Evolutionary conservation across 2,113 vertebrate species (phyloP).

Genomic region (Calyptommatus sinebrachiatus): DNA sequence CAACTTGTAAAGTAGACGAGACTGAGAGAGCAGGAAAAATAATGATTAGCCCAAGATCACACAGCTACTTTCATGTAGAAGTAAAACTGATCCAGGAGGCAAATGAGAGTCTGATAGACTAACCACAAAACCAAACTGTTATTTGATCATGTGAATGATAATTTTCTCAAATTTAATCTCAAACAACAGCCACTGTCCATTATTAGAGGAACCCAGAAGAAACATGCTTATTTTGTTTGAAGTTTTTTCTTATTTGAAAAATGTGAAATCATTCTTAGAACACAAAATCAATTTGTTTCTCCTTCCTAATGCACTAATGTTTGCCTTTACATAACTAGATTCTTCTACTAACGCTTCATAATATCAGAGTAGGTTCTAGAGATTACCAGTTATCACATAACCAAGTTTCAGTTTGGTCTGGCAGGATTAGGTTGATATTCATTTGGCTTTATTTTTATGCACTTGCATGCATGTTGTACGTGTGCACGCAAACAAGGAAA

Average conservation of each 20-base stretch:
- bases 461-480: not conserved
- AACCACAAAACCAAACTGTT: too few relatives aligned
- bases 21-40: too few relatives aligned
- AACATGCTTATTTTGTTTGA: not conserved
- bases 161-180: too few relatives aligned
- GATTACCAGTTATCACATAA: not conserved
- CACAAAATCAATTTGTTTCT: not conserved
- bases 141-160: too few relatives aligned
- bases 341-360: not conserved
- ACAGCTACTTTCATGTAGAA: too few relatives aligned
- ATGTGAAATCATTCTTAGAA: not conserved
- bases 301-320: too few relatives aligned
- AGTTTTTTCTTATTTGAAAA: not conserved
- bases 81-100: too few relatives aligned
- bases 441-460: not conserved
- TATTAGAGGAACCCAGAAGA: too few relatives aligned
- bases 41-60: too few relatives aligned
- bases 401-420: not conserved
- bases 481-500: not conserved
- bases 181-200: too few relatives aligned
- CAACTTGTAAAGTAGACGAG: too few relatives aligned
- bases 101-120: too few relatives aligned
- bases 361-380: not conserved
- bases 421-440: not conserved
- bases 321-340: not conserved